Base-by-base conservation (phyloP, 2,113 vertebrate genomes). In the Scomber japonicus region DNA sequence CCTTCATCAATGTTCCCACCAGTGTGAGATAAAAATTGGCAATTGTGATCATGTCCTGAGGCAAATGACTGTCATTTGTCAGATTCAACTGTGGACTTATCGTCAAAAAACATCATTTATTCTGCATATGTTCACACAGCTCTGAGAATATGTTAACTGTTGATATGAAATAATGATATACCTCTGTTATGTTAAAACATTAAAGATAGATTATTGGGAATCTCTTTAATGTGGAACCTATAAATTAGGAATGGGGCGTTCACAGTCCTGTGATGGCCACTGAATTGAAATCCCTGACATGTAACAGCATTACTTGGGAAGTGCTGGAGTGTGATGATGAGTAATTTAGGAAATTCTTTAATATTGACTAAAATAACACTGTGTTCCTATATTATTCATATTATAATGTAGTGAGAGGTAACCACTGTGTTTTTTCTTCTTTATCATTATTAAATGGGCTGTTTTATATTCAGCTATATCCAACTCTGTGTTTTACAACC, bases 41-140 rank as follows among this genome's bases (percentile, higher is more conserved):
- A 74, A 46, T 71, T 66, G 74, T 67, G 80, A 86, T 86, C 57
- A 35, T 61, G 79, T 71, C 82, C 65, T n/a, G 68, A 69, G 60
- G 75, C 67, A 85, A 85, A 82, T 80, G 64, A 53, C 71, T 49
- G 57, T 60, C 75, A 82, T 87, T 84, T 82, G 69, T 84, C 66
- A 59, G 46, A 51, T 53, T 40, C 54, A 27, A 3, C 71, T 11
- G 61, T 46, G 78, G 56, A 80, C 59, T 21, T 67, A 72, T 76
- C 27, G 3, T 30, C 40, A 40, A 45, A 55, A 77, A 80, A 79
- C 70, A 76, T 56, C 1, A 66, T 83, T 66, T 79, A 68, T 4
- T 56, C 59, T 81, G 66, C 69, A 62, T 74, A 76, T 49, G 79
- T 56, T 50, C 48, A 21, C 54, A 73, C 59, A 50, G 15, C 44